Evolutionary conservation across 2,888 invertebrate genomes (phyloP).

Genomic region (Amaurobius ferox): DNA sequence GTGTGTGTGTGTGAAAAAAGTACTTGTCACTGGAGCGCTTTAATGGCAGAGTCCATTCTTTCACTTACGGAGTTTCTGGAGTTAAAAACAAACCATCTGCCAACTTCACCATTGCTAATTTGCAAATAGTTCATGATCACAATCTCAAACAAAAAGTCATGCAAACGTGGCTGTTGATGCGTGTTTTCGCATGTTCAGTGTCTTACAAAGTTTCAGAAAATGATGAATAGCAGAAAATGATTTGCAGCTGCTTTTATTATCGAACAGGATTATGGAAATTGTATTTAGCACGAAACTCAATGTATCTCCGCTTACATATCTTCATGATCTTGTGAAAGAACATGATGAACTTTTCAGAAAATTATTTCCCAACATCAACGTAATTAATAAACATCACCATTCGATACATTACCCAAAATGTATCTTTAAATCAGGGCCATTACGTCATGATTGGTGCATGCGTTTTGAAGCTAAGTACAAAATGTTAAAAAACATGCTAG

Average conservation of each 20-base stretch:
- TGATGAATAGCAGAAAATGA: too few relatives aligned
- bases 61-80: neutral
- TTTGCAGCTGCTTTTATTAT: neutral
- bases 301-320: neutral
- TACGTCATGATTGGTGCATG: neutral
- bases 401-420: neutral
- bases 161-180: neutral
- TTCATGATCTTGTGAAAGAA: neutral
- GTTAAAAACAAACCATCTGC: neutral
- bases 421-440: neutral
- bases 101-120: too few relatives aligned
- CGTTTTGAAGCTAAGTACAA: neutral
- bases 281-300: neutral
- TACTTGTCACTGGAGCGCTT: neutral
- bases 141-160: neutral
- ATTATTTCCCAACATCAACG: neutral
- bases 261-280: too few relatives aligned
- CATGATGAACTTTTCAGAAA: neutral
- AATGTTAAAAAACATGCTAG: neutral
- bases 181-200: neutral
- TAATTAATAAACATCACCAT: neutral
- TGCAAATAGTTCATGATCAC: neutral
- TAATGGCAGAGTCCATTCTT: neutral
- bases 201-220: too few relatives aligned
- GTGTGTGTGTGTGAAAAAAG: neutral